A percentile compares a stretch with the other conserved stretches of the same genome.
Conservation (phyloP, 92 coral and sea anemone genomes). For the Micromussa lordhowensis region DNA sequence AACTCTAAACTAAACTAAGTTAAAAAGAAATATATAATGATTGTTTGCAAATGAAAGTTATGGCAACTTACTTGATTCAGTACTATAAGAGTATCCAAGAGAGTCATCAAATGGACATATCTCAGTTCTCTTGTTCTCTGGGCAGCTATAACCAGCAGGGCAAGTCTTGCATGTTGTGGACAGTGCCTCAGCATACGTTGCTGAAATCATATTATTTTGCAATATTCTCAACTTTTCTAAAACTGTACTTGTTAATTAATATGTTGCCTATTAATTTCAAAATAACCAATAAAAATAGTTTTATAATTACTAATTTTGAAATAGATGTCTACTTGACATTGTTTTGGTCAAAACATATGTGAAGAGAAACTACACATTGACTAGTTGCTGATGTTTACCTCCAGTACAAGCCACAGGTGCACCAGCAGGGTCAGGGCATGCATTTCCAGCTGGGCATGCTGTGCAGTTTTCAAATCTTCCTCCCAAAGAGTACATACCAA, state of each 20-base stretch:
- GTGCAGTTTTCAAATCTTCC: slow-evolving; percentile 94
- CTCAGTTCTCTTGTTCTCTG: slow-evolving; percentile 83
- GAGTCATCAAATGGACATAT: slow-evolving; percentile 83
- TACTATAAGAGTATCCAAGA: slow-evolving; percentile 88
- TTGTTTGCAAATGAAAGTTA: neutral
- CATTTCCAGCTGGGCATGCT: slow-evolving; percentile 94
- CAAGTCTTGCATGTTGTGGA: slow-evolving; percentile 85
- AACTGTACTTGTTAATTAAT: too few species aligned
- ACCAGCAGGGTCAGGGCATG: slow-evolving; percentile 84
- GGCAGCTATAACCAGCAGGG: slow-evolving; percentile 93
- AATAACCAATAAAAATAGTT: too few species aligned
- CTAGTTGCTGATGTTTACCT: slow-evolving; percentile 67
- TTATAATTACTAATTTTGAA: too few species aligned
- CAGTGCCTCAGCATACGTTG: slow-evolving; percentile 84
- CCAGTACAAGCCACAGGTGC: slow-evolving; percentile 82
- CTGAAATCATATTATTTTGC: slow-evolving; percentile 32
- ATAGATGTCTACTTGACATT: too few species aligned
- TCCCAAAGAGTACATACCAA: slow-evolving; percentile 92
- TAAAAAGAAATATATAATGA: neutral
- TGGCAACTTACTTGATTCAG: slow-evolving; percentile 81
- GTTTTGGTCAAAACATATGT: too few species aligned
- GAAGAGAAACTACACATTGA: too few species aligned
- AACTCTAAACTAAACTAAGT: neutral
- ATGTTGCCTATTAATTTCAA: too few species aligned
- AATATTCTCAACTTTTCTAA: neutral